Evolutionary conservation across 2,113 vertebrate species (phyloP).

Genomic region (Lepidothrix coronata): DNA sequence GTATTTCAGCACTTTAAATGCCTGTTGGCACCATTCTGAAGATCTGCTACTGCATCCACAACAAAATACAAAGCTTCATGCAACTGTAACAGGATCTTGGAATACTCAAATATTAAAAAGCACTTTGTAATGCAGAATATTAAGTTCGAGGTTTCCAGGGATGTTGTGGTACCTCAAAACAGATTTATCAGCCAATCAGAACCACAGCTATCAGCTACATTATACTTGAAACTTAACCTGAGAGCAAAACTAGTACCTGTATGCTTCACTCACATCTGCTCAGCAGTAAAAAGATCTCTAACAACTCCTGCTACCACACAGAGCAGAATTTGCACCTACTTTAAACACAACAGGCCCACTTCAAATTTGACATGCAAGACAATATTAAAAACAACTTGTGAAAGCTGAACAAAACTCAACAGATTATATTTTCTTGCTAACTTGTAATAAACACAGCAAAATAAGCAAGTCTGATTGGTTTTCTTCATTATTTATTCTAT

Average conservation of each 20-base stretch:
- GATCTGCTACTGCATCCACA: neutral
- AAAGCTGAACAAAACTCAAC: neutral
- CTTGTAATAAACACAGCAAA: neutral
- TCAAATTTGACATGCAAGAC: neutral
- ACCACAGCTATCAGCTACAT: neutral
- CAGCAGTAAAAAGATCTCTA: neutral
- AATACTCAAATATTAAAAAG: neutral
- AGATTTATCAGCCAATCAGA: neutral
- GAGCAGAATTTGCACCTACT: neutral
- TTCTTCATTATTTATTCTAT: constrained; percentile 30
- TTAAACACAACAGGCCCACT: neutral
- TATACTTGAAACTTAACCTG: neutral
- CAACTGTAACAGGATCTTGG: neutral
- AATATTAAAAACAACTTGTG: neutral
- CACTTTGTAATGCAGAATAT: neutral
- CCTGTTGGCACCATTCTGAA: neutral
- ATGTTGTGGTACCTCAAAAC: neutral
- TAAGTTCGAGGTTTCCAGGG: neutral
- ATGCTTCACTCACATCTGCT: neutral
- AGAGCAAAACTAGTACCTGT: neutral
- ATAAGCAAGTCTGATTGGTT: neutral
- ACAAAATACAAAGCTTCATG: neutral
- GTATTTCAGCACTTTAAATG: neutral
- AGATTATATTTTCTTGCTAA: neutral
- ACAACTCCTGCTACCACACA: neutral